Percentiles rank a stretch among this genome's conserved stretches.
phyloP scores from a whole-genome alignment of 2,113 vertebrate species.

The Aphyosemion australe region DNA sequence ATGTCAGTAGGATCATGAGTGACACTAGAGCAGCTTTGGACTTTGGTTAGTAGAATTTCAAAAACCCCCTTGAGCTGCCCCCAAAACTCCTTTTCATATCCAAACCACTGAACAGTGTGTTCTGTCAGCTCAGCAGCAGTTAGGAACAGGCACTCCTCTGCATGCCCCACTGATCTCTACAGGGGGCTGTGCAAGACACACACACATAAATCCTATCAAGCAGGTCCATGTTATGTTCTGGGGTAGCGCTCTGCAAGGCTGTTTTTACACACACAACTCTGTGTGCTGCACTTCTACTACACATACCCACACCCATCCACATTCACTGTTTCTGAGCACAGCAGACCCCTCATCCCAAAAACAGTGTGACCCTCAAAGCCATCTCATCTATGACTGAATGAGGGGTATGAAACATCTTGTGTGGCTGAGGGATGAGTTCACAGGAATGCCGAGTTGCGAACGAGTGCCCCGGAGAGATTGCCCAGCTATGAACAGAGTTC shows the following conservation, averaged over 20 bases:
- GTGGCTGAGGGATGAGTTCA: constrained; percentile 64
- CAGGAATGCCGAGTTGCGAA: constrained; percentile 48
- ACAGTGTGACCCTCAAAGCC: constrained; percentile 64
- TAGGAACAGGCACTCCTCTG: constrained; percentile 47
- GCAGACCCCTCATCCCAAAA: constrained; percentile 28
- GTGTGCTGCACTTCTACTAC: constrained; percentile 2
- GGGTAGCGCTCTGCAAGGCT: constrained; percentile 12
- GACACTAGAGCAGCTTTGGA: constrained; percentile 14
- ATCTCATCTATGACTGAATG: constrained; percentile 59
- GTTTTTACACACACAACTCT: constrained; percentile 14
- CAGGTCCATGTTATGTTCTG: constrained; percentile 24
- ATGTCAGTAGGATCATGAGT: constrained; percentile 34
- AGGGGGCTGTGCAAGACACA: constrained; percentile 49
- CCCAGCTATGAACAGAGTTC: constrained; percentile 34
- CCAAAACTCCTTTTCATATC: constrained; percentile 54
- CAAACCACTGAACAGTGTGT: constrained; percentile 56
- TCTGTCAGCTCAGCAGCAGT: constrained; percentile 59
- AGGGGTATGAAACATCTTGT: constrained; percentile 55
- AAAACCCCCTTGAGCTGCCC: constrained; percentile 38
- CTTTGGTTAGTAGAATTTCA: constrained; percentile 3
- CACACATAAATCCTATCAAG: constrained; percentile 29
- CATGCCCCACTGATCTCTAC: constrained; percentile 61
- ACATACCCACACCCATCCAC: constrained; percentile 5
- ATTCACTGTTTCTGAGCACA: constrained; percentile 16
- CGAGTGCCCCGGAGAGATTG: constrained; percentile 52